These are phyloP conservation scores for Pachyseris speciosa DNA, from an alignment of 64 coral and sea anemone genomes.

Conservation along the genomic window DNA sequence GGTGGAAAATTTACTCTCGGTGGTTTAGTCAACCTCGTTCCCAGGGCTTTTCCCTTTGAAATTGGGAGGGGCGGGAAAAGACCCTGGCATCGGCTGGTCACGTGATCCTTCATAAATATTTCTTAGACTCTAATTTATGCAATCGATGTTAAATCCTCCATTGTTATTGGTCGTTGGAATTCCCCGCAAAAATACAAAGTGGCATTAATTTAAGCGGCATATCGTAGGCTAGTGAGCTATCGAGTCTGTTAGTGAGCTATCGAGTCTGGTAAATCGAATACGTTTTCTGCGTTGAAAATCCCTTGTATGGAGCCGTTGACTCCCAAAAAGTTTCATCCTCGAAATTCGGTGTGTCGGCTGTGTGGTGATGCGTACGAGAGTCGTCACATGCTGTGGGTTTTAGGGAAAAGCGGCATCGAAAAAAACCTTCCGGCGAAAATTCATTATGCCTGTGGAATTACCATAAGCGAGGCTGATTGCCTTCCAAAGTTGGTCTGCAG, in stretches of 20 bases:
- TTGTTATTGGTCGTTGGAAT: no score
- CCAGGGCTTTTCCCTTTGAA: no score
- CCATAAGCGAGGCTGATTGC: not conserved
- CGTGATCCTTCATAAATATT: no score
- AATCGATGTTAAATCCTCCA: no score
- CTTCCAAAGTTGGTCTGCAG: slow-evolving; percentile 51
- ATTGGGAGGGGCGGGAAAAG: no score
- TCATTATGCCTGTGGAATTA: not conserved
- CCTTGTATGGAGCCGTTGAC: slow-evolving; percentile 14
- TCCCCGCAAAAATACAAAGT: not conserved
- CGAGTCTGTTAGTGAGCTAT: not conserved
- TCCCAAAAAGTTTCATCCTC: slow-evolving; percentile 2
- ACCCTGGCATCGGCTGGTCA: no score
- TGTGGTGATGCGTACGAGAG: slow-evolving; percentile 30
- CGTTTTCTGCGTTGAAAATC: not conserved
- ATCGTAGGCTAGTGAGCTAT: not conserved
- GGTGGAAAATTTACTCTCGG: no score
- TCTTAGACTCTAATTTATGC: no score
- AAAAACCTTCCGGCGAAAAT: slow-evolving; percentile 46
- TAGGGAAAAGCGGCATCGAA: not conserved
- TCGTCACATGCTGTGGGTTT: slow-evolving; percentile 4
- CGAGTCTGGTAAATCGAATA: not conserved
- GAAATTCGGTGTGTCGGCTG: slow-evolving; percentile 11
- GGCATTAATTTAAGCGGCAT: not conserved
- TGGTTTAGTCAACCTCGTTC: no score